Conservation (phyloP, 2,113 vertebrate species). For the Oreocharis arfaki region DNA sequence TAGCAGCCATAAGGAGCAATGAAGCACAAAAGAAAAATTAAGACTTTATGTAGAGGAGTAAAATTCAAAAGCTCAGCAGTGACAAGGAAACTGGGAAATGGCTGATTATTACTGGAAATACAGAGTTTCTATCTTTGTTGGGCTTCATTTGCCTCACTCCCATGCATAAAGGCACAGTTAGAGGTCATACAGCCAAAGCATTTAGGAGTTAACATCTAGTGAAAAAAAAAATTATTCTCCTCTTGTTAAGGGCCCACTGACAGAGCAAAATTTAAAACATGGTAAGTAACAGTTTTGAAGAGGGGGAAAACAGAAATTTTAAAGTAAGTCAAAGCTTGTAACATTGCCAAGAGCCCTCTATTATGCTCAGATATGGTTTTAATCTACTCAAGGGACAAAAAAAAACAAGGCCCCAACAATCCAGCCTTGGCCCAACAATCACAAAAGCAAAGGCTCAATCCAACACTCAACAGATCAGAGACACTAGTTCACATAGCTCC, state of each 20-base stretch:
- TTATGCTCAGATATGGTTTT: not conserved
- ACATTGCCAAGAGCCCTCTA: not conserved
- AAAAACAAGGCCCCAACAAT: not conserved
- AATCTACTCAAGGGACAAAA: not conserved
- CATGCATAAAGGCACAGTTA: not conserved
- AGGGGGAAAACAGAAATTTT: fast-evolving
- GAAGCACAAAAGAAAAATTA: not conserved
- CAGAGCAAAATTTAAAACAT: not conserved
- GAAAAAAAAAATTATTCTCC: not conserved
- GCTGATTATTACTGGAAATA: not conserved
- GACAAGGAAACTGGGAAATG: not conserved
- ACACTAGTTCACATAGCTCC: not conserved
- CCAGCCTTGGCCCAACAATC: not conserved
- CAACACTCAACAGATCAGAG: not conserved
- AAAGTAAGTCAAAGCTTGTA: not conserved
- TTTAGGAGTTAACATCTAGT: not conserved
- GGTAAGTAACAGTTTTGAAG: not conserved
- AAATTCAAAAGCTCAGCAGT: not conserved
- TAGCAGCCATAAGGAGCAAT: not conserved
- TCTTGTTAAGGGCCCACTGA: not conserved
- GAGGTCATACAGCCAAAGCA: not conserved
- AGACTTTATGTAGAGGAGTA: not conserved
- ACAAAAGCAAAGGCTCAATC: not conserved
- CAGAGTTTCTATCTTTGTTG: not conserved
- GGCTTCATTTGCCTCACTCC: not conserved